A percentile compares a stretch with the other conserved stretches of the same genome.
Evolutionary conservation across 2,113 vertebrate species (phyloP).

Genomic region (Lathamus discolor): DNA sequence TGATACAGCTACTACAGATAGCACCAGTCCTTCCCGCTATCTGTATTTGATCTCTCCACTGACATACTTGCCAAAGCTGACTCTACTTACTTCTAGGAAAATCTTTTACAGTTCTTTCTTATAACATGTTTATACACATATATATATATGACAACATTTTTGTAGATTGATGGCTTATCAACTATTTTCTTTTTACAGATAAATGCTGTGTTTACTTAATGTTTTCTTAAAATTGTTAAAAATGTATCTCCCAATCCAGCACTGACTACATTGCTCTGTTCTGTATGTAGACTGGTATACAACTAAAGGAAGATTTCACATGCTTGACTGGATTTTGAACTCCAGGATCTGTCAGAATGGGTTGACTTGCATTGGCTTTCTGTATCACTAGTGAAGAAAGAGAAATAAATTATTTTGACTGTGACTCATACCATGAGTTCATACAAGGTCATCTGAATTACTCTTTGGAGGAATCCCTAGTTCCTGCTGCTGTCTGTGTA

Average conservation of each 20-base stretch:
- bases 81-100: neutral
- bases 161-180: neutral
- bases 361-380: neutral
- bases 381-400: neutral
- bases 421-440: neutral
- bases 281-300: neutral
- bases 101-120: neutral
- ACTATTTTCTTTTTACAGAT: neutral
- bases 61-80: neutral
- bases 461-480: neutral
- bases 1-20: neutral
- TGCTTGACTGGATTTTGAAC: neutral
- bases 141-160: neutral
- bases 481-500: neutral
- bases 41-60: neutral
- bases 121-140: neutral
- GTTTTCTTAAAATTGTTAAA: neutral
- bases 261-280: neutral
- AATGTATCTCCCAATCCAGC: rapidly evolving
- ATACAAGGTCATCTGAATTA: neutral
- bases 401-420: neutral
- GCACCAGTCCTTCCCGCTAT: neutral
- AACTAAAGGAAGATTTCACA: neutral
- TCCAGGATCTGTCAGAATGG: neutral
- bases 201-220: neutral